phyloP scores from a whole-genome alignment of 2,797 vertebrate genomes.

The Pempheris klunzingeri region DNA sequence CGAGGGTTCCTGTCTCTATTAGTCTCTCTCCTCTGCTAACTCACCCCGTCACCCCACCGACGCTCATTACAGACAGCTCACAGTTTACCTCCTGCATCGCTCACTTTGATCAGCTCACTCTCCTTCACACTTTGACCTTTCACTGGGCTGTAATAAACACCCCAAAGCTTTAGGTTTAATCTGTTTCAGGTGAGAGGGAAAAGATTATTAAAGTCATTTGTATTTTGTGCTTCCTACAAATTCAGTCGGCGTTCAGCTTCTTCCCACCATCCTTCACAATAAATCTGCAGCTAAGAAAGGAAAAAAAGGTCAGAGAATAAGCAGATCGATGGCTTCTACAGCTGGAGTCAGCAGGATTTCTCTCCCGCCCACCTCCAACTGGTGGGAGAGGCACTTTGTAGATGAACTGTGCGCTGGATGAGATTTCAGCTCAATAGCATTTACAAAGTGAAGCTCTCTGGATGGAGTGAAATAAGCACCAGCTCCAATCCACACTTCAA shows the following conservation, averaged over 20 bases:
- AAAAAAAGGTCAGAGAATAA: conserved; percentile 24
- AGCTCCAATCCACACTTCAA: conserved; percentile 9
- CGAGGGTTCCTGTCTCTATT: conserved; percentile 4
- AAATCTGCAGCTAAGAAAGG: conserved; percentile 25
- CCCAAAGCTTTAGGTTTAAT: not conserved
- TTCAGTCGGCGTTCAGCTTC: not conserved
- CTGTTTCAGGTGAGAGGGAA: too few species aligned
- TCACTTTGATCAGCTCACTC: not conserved
- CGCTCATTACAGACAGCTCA: conserved; percentile 9
- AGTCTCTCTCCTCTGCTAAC: not conserved
- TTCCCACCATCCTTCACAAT: conserved; percentile 14
- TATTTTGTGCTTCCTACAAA: not conserved
- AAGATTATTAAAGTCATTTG: not conserved
- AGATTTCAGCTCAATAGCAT: conserved; percentile 25
- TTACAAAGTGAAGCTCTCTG: conserved; percentile 1
- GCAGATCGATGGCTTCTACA: conserved; percentile 41
- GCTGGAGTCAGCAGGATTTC: conserved; percentile 21
- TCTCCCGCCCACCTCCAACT: conserved; percentile 13
- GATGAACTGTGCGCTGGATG: conserved; percentile 15
- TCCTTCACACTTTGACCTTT: conserved; percentile 14
- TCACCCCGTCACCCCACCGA: not conserved
- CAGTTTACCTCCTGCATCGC: conserved; percentile 1
- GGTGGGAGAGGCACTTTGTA: conserved; percentile 31
- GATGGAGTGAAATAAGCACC: not conserved
- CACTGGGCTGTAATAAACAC: fast-evolving